Evolutionary conservation across 1,140 invertebrate genomes (phyloP).

Genomic region (Drosophila repletoides): DNA sequence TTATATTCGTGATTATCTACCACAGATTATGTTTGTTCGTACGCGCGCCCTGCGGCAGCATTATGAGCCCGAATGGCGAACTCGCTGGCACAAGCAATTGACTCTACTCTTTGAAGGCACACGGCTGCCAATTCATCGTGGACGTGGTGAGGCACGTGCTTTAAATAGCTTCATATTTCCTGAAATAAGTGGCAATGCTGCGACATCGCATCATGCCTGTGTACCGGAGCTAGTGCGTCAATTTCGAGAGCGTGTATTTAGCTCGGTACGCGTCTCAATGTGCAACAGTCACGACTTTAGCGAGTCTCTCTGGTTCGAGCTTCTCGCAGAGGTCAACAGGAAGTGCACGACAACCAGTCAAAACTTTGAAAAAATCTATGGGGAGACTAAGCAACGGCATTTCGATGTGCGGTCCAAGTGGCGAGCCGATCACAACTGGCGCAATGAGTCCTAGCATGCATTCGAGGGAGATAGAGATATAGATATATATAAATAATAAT

Average conservation of each 20-base stretch:
- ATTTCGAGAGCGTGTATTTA: slow-evolving; percentile 55
- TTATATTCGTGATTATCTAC: slow-evolving; percentile 56
- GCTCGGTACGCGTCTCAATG: slow-evolving; percentile 34
- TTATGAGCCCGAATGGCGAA: slow-evolving; percentile 48
- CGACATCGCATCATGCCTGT: slow-evolving; percentile 34
- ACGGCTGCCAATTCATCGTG: slow-evolving; percentile 59
- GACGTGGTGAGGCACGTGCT: slow-evolving; percentile 36
- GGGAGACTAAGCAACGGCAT: slow-evolving; percentile 52
- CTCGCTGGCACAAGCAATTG: slow-evolving; percentile 46
- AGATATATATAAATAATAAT: too few species aligned
- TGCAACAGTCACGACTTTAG: slow-evolving; percentile 49
- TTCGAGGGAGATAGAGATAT: background rate
- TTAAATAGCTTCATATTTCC: slow-evolving; percentile 64
- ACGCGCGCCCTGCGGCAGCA: slow-evolving; percentile 60
- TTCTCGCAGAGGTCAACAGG: slow-evolving; percentile 41
- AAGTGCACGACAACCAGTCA: slow-evolving; percentile 13
- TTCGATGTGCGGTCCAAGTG: slow-evolving; percentile 44
- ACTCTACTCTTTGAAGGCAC: slow-evolving; percentile 46
- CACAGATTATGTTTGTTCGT: slow-evolving; percentile 73
- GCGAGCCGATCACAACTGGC: slow-evolving; percentile 43
- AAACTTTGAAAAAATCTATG: slow-evolving; percentile 59
- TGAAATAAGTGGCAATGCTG: slow-evolving; percentile 43
- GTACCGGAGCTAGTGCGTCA: slow-evolving; percentile 48
- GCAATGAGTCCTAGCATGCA: slow-evolving; percentile 25
- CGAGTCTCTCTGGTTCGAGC: slow-evolving; percentile 57